Evolutionary conservation across 1,140 invertebrate species (phyloP).

Genomic region (Phthorimaea operculella): DNA sequence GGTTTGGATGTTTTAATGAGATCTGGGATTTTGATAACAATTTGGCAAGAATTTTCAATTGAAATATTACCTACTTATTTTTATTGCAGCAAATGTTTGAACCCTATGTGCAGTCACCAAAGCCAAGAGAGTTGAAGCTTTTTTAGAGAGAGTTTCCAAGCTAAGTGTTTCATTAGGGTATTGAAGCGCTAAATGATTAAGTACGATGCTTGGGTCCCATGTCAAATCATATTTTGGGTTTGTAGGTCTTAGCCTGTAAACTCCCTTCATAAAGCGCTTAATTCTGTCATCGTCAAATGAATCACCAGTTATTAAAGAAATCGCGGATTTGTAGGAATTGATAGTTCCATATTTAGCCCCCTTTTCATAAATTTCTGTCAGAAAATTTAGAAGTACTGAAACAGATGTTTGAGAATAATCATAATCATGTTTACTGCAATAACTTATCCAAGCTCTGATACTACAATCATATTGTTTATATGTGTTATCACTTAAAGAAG

Average conservation of each 20-base stretch:
- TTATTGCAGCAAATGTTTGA: constrained; percentile 3
- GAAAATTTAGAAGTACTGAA: constrained; percentile 7
- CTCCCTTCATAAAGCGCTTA: constrained; percentile 8
- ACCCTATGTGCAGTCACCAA: constrained; percentile 7
- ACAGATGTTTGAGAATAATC: constrained; percentile 7
- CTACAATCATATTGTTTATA: constrained; percentile 13
- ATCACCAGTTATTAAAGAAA: constrained; percentile 1
- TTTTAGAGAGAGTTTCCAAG: constrained; percentile 1
- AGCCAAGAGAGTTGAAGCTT: constrained; percentile 2
- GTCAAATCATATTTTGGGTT: constrained; percentile 7
- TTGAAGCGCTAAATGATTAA: not conserved
- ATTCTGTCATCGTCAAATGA: constrained; percentile 1
- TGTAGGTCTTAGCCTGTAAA: constrained; percentile 5
- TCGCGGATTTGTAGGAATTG: constrained; percentile 5
- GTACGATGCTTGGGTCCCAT: constrained; percentile 6
- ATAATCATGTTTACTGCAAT: constrained; percentile 6
- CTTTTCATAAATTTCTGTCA: constrained; percentile 10
- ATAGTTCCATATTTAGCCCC: constrained; percentile 11
- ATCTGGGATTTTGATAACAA: not conserved
- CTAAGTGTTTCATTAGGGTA: constrained; percentile 2
- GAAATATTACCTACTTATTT: not conserved
- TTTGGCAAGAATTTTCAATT: not conserved
- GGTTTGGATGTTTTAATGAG: not conserved
- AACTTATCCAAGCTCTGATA: constrained; percentile 12
- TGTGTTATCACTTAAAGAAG: constrained; percentile 10